These are phyloP conservation scores for Temnopleurus reevesii DNA, from an alignment of 53 echinoderm and acorn worm genomes.

Conservation along the genomic window DNA sequence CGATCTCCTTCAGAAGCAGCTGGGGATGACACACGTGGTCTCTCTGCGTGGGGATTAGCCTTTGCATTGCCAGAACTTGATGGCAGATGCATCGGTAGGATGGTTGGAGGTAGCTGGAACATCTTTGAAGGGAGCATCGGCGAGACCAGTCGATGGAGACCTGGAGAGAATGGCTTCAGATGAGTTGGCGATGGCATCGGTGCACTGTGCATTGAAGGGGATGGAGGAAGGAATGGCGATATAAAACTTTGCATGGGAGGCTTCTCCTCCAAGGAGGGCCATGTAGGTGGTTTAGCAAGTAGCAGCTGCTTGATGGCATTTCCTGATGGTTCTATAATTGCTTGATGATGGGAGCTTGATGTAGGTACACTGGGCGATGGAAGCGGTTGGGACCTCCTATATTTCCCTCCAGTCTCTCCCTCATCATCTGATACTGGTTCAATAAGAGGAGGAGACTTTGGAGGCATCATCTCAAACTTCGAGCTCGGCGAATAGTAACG, in stretches of 20 bases:
- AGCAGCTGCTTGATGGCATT: slow-evolving; percentile 91
- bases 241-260: slow-evolving; percentile 62
- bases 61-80: slow-evolving; percentile 44
- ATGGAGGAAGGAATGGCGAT: slow-evolving; percentile 91
- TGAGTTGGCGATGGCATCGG: slow-evolving; percentile 69
- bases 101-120: slow-evolving; percentile 93
- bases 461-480: neutral
- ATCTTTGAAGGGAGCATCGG: slow-evolving; percentile 93
- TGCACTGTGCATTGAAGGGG: slow-evolving; percentile 63
- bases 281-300: slow-evolving; percentile 67
- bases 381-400: neutral
- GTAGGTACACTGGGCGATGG: neutral
- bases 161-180: slow-evolving; percentile 57
- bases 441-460: slow-evolving; percentile 63
- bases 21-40: slow-evolving; percentile 34
- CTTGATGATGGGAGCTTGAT: neutral
- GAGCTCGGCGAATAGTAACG: slow-evolving; percentile 39
- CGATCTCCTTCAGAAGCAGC: slow-evolving; percentile 54
- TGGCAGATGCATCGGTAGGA: slow-evolving; percentile 72
- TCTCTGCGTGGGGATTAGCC: slow-evolving; percentile 32
- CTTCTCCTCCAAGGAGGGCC: slow-evolving; percentile 49
- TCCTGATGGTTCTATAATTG: slow-evolving; percentile 62
- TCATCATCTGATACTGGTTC: slow-evolving; percentile 97
- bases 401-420: slow-evolving; percentile 57
- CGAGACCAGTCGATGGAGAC: slow-evolving; percentile 75